Percentiles rank a stretch among this genome's conserved stretches.
Conservation (phyloP, 2,113 vertebrate genomes). For the Marmota monax region DNA sequence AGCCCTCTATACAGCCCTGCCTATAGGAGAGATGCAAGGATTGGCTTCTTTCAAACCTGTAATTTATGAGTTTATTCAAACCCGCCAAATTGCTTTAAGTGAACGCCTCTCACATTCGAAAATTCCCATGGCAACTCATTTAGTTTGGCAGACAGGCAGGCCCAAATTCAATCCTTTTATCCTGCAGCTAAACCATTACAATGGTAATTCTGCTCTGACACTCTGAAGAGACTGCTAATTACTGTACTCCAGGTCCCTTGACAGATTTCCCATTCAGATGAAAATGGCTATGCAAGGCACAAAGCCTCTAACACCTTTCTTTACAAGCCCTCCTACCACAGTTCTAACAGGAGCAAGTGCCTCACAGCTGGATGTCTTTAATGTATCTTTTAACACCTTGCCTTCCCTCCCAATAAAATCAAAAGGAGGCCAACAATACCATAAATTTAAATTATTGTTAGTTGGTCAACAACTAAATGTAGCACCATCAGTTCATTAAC, state of each 20-base stretch:
- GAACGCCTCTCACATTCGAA: conserved; percentile 89
- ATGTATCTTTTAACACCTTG: background rate
- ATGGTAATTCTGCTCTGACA: conserved; percentile 89
- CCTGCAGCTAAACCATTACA: conserved; percentile 90
- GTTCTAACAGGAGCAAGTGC: background rate
- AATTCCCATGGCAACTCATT: conserved; percentile 92
- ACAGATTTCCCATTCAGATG: conserved; percentile 88
- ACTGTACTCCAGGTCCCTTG: conserved; percentile 84
- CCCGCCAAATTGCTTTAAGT: conserved; percentile 88
- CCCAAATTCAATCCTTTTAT: conserved; percentile 90
- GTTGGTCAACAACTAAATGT: background rate
- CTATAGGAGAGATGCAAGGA: conserved; percentile 82
- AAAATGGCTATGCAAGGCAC: conserved; percentile 76
- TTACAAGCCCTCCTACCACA: background rate
- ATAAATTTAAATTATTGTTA: background rate
- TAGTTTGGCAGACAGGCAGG: conserved; percentile 89
- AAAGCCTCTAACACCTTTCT: conserved; percentile 80
- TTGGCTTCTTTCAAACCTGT: conserved; percentile 85
- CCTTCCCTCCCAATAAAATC: background rate
- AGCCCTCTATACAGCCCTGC: conserved; percentile 81
- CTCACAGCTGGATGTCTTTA: background rate
- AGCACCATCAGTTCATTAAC: background rate
- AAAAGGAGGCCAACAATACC: background rate
- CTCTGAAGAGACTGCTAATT: conserved; percentile 91
- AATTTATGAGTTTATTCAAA: conserved; percentile 91